These are phyloP conservation scores for Setipinna tenuifilis DNA, from an alignment of 2,797 vertebrate species.

Conservation along the genomic window DNA sequence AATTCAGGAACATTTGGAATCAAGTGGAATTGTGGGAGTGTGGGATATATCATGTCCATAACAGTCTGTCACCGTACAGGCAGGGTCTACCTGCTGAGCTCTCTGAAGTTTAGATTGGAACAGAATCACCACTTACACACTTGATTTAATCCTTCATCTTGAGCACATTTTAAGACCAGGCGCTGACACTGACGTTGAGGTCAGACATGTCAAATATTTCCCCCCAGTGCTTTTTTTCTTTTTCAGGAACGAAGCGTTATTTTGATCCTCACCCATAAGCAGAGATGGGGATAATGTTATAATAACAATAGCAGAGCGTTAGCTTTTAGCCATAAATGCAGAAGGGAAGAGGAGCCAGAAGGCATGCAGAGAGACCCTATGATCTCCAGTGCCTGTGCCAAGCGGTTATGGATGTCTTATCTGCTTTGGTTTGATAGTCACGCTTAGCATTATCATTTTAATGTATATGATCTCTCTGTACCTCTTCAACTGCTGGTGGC, in stretches of 20 bases:
- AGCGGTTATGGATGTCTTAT: neutral
- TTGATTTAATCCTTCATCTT: neutral
- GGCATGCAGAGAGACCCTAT: neutral
- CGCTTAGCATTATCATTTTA: neutral
- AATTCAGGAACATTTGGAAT: neutral
- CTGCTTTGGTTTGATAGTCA: neutral
- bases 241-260: neutral
- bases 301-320: neutral
- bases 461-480: neutral
- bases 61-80: neutral
- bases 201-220: neutral
- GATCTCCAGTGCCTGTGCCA: neutral
- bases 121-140: neutral
- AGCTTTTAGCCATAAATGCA: neutral
- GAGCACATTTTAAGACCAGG: neutral
- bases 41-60: neutral
- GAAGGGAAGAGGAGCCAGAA: neutral
- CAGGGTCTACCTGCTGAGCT: neutral
- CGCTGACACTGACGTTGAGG: neutral
- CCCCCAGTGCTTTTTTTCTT: neutral
- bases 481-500: neutral
- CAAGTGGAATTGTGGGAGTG: neutral
- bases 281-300: neutral
- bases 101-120: constrained; percentile 1
- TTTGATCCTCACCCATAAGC: neutral